Percentiles rank a stretch among this genome's conserved stretches.
Conservation (phyloP, 2,888 invertebrate genomes). For the Craniophora ligustri region DNA sequence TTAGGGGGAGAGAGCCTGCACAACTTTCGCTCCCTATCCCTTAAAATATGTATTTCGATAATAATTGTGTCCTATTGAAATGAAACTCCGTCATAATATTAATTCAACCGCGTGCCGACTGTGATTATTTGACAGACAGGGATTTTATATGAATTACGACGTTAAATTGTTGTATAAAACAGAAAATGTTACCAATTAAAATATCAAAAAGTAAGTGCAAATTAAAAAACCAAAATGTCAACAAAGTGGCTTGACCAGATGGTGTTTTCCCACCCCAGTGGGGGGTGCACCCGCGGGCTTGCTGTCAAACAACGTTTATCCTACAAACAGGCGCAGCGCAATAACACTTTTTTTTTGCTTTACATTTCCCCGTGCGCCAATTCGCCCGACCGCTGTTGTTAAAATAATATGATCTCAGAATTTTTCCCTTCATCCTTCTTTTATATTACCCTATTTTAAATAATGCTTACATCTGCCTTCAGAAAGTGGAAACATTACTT, state of each 20-base stretch:
- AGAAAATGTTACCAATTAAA: constrained; percentile 47
- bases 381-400: constrained; percentile 61
- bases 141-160: background rate
- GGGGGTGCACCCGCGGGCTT: constrained; percentile 55
- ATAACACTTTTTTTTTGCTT: constrained; percentile 80
- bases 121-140: constrained; percentile 35
- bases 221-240: constrained; percentile 75
- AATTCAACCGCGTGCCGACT: constrained; percentile 54
- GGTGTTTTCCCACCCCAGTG: constrained; percentile 47
- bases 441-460: constrained; percentile 56
- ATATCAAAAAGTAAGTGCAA: constrained; percentile 64
- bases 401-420: constrained; percentile 61
- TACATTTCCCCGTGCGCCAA: constrained; percentile 72
- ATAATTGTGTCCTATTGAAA: constrained; percentile 75
- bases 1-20: constrained; percentile 71
- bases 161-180: constrained; percentile 34
- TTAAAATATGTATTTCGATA: constrained; percentile 72
- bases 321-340: constrained; percentile 77
- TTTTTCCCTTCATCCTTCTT: constrained; percentile 62
- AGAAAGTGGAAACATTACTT: constrained; percentile 68
- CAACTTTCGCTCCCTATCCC: constrained; percentile 61
- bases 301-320: constrained; percentile 84
- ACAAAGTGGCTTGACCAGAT: constrained; percentile 71
- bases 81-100: constrained; percentile 75
- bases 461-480: constrained; percentile 51